A percentile compares a stretch with the other conserved stretches of the same genome.
These are phyloP conservation scores for Amiota mariae DNA, from an alignment of 2,888 invertebrate species.

Conservation along the genomic window DNA sequence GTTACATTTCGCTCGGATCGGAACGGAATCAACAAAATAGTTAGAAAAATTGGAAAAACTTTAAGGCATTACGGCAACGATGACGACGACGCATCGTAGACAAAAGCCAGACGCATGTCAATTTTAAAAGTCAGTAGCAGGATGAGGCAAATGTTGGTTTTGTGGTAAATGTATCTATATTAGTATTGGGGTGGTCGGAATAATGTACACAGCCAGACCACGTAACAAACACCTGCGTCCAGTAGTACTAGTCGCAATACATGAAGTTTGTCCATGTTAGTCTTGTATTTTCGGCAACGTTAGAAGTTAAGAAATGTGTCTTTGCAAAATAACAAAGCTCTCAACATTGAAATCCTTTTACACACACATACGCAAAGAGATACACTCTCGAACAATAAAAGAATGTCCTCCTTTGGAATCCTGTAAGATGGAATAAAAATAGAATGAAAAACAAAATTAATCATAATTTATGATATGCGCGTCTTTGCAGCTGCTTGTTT, in stretches of 20 bases:
- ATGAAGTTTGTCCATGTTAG: no score
- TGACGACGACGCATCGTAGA: constrained; percentile 48
- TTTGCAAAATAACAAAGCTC: no score
- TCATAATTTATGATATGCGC: constrained; percentile 16
- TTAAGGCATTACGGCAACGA: no score
- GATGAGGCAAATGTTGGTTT: constrained; percentile 46
- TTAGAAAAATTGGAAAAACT: constrained; percentile 17
- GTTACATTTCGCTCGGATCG: not conserved
- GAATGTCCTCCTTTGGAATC: no score
- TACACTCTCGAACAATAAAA: no score
- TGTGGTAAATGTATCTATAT: constrained; percentile 32
- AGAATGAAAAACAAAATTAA: constrained; percentile 4
- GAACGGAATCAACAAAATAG: not conserved
- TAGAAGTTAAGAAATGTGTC: no score
- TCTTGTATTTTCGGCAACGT: no score
- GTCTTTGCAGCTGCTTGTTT: constrained; percentile 2
- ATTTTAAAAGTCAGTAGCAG: not conserved
- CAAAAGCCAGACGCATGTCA: constrained; percentile 46
- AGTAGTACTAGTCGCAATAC: constrained; percentile 36
- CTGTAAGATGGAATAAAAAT: no score
- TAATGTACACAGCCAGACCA: constrained; percentile 54
- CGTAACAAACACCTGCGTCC: constrained; percentile 69
- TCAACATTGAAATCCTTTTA: no score
- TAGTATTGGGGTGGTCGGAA: constrained; percentile 25
- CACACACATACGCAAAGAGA: no score